These are phyloP conservation scores for Candidula unifasciata DNA, from an alignment of 2,888 invertebrate genomes.

Conservation along the genomic window DNA sequence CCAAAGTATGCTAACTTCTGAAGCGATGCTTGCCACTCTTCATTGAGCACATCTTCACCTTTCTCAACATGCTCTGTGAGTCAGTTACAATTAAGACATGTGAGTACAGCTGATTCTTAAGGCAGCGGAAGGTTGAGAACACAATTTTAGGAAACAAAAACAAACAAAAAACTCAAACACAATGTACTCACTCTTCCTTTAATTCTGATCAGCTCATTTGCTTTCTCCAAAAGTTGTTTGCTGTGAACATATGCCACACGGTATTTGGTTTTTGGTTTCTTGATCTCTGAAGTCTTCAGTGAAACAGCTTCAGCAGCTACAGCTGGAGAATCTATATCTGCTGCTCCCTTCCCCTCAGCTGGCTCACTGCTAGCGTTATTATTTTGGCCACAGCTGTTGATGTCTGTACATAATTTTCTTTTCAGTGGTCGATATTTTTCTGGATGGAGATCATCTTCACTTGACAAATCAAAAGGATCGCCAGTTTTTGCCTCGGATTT, in stretches of 20 bases:
- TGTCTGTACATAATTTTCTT: neutral
- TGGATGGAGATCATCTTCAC: neutral
- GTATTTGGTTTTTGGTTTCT: neutral
- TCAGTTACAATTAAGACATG: no score
- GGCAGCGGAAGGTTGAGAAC: no score
- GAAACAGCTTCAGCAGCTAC: neutral
- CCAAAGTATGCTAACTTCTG: no score
- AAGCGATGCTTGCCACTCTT: no score
- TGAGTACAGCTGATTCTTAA: no score
- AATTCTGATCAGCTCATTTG: conserved; percentile 49
- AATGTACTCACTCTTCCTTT: conserved; percentile 46
- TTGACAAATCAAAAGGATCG: conserved; percentile 25
- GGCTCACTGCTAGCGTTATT: neutral
- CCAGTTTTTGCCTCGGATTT: neutral
- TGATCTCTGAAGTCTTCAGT: neutral
- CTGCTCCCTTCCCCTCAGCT: neutral
- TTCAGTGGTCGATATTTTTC: conserved; percentile 1
- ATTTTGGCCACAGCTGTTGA: neutral
- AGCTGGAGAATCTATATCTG: neutral
- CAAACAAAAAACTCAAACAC: neutral
- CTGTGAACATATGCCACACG: conserved; percentile 51
- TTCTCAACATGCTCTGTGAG: no score
- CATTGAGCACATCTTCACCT: no score
- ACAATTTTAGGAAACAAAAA: neutral
- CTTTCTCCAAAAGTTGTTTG: conserved; percentile 42